phyloP scores from a whole-genome alignment of 2,888 invertebrate species.

The Morpho achilles region DNA sequence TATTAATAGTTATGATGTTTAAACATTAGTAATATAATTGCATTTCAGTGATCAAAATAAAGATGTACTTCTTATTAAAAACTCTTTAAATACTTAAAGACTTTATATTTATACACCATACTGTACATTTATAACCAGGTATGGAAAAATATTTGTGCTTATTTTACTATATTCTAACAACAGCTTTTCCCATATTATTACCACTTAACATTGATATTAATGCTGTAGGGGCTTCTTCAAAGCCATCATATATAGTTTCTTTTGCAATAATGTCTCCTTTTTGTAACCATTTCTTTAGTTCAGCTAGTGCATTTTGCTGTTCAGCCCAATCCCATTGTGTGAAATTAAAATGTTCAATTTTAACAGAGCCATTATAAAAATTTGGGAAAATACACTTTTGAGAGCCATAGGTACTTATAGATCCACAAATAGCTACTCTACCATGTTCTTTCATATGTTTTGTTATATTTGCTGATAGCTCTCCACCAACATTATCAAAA shows the following conservation, averaged over 20 bases:
- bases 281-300: neutral
- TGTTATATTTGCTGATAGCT: slow-evolving; percentile 31
- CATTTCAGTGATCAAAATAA: too few species aligned
- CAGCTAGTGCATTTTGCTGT: neutral
- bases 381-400: neutral
- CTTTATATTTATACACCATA: too few species aligned
- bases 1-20: neutral
- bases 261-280: neutral
- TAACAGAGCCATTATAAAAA: neutral
- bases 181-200: slow-evolving; percentile 1
- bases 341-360: neutral
- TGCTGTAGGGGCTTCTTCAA: neutral
- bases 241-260: neutral
- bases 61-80: too few species aligned
- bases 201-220: neutral
- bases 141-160: too few species aligned
- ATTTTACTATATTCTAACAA: neutral
- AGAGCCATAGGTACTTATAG: neutral
- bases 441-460: neutral
- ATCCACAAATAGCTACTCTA: slow-evolving; percentile 1
- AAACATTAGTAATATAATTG: too few species aligned
- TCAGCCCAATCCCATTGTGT: neutral
- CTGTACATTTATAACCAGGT: too few species aligned
- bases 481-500: slow-evolving; percentile 87
- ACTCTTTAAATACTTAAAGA: too few species aligned